phyloP scores from a whole-genome alignment of 2,888 invertebrate species.

The Amiota minor region DNA sequence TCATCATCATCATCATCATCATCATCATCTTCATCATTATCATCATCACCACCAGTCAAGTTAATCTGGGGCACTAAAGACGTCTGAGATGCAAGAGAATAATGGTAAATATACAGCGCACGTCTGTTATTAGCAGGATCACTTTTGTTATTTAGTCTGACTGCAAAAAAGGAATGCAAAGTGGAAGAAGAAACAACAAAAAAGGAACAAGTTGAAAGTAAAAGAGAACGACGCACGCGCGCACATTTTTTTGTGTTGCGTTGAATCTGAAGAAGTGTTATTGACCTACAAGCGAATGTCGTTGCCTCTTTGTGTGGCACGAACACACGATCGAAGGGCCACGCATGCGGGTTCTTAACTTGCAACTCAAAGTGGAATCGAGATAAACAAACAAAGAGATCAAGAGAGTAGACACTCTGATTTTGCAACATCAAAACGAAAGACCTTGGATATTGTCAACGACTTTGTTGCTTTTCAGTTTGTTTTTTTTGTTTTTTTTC shows the following conservation, averaged over 20 bases:
- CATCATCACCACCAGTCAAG: no score
- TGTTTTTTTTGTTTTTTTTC: no score
- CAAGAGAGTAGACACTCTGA: background rate
- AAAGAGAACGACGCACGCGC: no score
- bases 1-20: no score
- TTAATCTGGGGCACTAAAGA: no score
- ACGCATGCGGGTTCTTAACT: conserved; percentile 19
- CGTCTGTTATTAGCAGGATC: conserved; percentile 20
- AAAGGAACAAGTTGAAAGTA: no score
- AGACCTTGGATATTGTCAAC: conserved; percentile 64
- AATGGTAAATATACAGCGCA: background rate
- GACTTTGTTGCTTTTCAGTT: conserved; percentile 36
- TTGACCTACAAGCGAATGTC: conserved; percentile 29
- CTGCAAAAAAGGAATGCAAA: background rate
- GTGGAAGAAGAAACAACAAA: background rate
- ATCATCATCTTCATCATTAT: no score
- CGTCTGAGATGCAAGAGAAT: background rate
- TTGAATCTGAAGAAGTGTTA: background rate
- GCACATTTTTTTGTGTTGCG: no score
- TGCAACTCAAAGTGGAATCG: background rate
- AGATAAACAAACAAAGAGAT: background rate
- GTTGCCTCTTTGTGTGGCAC: background rate
- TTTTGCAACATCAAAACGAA: conserved; percentile 26
- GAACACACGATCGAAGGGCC: conserved; percentile 8
- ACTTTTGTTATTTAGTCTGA: background rate